Evolutionary conservation across 2,797 vertebrate genomes (phyloP), one percentile per base, ranked within the genome.

Genomic region (Falco rusticolus): DNA sequence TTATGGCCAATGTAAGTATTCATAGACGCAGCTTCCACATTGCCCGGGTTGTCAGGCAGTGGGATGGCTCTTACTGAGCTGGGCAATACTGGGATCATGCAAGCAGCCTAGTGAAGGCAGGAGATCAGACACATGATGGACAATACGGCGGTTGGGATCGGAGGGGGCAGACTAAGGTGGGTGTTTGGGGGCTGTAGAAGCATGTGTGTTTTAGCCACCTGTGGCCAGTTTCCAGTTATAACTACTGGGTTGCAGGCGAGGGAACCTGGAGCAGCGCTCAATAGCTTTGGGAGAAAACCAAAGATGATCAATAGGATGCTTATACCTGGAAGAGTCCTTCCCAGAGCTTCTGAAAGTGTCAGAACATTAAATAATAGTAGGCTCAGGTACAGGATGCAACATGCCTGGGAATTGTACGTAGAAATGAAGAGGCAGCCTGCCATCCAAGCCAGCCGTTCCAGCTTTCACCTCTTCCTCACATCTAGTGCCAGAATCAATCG

Each of bases 81-180:
- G 26, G 54, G 29, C 25, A 84, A 17, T 9, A 26, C 0, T 20
- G 53, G 41, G 16, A 19, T 28, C 0, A 0, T 51, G 29, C 51
- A 77, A 61, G 47, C 61, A 76, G 33, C 0, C 0, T 5, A 4
- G 16, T 43, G 59, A 54, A 57, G 34, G 54, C 24, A 65, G 50
- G 41, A 63, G 57, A n/a, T 68, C 45, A 89, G 72, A n/a, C 22
- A 60, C 3, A 0, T 9, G 26, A 29, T 3, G 26, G 77, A 57
- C 45, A 34, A 2, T 34, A 34, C 10, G 5, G 34, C 41, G 11
- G 9, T 2, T 71, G 75, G 75, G 21, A 63, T 63, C 47, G 17
- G 70, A 72, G 37, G 3, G 11, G 11, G 5, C 11, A n/a, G 37
- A n/a, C 11, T 41, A n/a, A 24, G 16, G 8, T 54, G 34, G 15